Evolutionary conservation across 1,140 invertebrate genomes (phyloP), one percentile per base, ranked within the genome.

Genomic region (Macrotrachela quadricornifera): DNA sequence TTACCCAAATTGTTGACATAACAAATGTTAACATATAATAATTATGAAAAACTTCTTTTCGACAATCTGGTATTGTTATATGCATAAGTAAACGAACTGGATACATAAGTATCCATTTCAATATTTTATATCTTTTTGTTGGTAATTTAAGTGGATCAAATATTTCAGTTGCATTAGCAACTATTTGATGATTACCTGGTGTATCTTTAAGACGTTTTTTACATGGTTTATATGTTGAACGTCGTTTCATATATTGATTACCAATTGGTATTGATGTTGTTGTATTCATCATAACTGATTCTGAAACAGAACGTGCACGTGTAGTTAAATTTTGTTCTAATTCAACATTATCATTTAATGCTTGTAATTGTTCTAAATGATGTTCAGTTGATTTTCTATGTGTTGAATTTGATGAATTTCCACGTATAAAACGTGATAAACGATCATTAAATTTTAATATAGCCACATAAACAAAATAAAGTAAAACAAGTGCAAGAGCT

Each of bases 1-100:
- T 30, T 30, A 30, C 21, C 84, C 85, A 90, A 10, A 81, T 67
- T 51, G 90, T 80, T 61, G 85, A 85, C 78, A 86, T 80, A 11
- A 81, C 53, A 62, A 92, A 85, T 0, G 83, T 83, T 0, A 87
- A 46, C 0, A 80, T 79, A 62, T 80, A 86, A 75, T 79, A 79
- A 54, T 78, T 80, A 60, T 80, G 80, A 39, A 45, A 50, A 10
- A 46, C 30, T 18, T 50, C 16, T 16, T 12, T 21, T 37, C 54
- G 47, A 14, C 54, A 55, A 45, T 55, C 54, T 14, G 54, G 54
- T n/a, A 55, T 51, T 14, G 54, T 55, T 17, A 50, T 50, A 46
- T 50, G 39, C 6, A 55, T 21, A 43, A 55, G 11, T 17, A 46
- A 17, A 14, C 37, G 15, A 36, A 55, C 38, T 1, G 54, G 54